Conservation (phyloP, 2,113 vertebrate species). For the Phycodurus eques region DNA sequence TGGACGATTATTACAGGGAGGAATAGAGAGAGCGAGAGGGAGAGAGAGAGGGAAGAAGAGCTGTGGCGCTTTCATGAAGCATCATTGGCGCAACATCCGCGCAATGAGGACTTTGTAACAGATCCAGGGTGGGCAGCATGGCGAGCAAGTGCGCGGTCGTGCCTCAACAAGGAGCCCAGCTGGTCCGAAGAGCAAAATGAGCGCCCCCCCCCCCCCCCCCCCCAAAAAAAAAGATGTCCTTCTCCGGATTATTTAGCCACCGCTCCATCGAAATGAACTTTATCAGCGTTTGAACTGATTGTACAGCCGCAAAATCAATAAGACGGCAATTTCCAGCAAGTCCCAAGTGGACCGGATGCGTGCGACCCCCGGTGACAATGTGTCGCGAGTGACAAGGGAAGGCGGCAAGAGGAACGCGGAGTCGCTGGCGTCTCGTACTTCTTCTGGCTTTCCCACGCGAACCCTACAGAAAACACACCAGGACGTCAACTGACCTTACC, state of each 20-base stretch:
- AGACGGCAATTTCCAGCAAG: too few species aligned
- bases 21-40: not conserved
- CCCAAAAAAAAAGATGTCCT: not conserved
- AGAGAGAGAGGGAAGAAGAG: conserved; percentile 25
- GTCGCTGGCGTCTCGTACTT: conserved; percentile 42
- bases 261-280: conserved; percentile 25
- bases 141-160: conserved; percentile 48
- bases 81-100: conserved; percentile 59
- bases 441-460: conserved; percentile 18
- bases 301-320: conserved; percentile 1
- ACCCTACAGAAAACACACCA: conserved; percentile 25
- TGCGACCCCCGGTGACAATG: conserved; percentile 29
- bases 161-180: conserved; percentile 28
- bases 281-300: conserved; percentile 14
- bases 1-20: conserved; percentile 21
- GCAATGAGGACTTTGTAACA: conserved; percentile 57
- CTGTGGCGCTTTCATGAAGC: conserved; percentile 45
- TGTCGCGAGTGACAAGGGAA: conserved; percentile 17
- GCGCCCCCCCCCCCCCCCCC: too few species aligned
- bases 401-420: conserved; percentile 16
- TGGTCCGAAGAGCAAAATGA: conserved; percentile 20
- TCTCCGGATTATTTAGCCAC: conserved; percentile 24
- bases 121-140: conserved; percentile 14
- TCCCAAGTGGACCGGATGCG: conserved; percentile 63
- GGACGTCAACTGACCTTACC: conserved; percentile 43